phyloP scores from a whole-genome alignment of 2,797 vertebrate genomes.

The Dryobates pubescens region DNA sequence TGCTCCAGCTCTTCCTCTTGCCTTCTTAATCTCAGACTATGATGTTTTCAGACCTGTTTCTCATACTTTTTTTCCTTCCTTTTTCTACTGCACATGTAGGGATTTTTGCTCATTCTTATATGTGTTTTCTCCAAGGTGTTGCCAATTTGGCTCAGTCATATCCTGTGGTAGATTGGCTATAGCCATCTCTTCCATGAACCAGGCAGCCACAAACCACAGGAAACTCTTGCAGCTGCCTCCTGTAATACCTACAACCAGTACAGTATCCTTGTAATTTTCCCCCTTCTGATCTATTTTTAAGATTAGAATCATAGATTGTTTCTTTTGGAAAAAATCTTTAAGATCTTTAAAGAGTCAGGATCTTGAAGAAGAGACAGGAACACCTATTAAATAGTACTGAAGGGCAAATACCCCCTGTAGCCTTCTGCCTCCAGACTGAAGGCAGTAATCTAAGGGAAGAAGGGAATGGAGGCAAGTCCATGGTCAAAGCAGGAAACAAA shows the following conservation, averaged over 20 bases:
- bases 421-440: no score
- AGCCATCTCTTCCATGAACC: fast-evolving
- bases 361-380: no score
- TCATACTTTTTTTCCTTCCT: background rate
- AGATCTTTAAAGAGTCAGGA: no score
- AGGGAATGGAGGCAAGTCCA: no score
- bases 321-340: no score
- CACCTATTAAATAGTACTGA: no score
- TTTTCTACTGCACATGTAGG: background rate
- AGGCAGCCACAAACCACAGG: no score
- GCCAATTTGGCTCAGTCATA: background rate
- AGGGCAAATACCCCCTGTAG: no score
- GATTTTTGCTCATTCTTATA: background rate
- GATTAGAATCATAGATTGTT: background rate
- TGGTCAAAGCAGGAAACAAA: no score
- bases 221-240: background rate
- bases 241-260: background rate
- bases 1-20: background rate
- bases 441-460: no score
- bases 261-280: background rate
- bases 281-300: background rate
- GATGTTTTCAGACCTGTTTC: background rate
- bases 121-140: background rate
- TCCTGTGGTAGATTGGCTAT: background rate
- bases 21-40: background rate